Conservation (phyloP, 2,888 invertebrate species). For the Notodonta dromedarius region DNA sequence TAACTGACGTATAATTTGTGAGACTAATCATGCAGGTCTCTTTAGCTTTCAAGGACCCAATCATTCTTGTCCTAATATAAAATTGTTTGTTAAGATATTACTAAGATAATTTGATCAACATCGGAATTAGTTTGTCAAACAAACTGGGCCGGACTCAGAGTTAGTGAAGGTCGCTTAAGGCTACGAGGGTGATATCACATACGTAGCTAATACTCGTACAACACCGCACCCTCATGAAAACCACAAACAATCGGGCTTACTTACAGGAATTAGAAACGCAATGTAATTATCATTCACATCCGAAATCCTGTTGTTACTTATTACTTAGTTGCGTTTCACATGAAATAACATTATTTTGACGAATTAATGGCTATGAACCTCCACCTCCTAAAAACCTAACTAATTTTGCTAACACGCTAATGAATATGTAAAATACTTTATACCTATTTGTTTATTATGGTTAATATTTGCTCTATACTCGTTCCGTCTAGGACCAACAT, state of each 20-base stretch:
- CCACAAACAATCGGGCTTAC: not conserved
- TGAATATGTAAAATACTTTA: not conserved
- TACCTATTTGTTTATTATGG: not conserved
- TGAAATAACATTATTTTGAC: too few species aligned
- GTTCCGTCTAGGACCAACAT: constrained; percentile 24
- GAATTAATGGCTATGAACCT: not conserved
- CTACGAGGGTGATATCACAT: not conserved
- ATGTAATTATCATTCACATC: not conserved
- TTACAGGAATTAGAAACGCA: not conserved
- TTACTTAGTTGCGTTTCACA: not conserved
- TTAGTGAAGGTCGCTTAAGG: not conserved
- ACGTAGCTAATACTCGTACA: not conserved
- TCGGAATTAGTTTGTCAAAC: constrained; percentile 34
- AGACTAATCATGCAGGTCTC: not conserved
- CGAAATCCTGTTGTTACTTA: constrained; percentile 12
- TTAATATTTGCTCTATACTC: not conserved
- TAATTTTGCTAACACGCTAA: not conserved
- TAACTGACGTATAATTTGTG: not conserved
- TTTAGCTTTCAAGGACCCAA: not conserved
- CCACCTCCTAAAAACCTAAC: not conserved
- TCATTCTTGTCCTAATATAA: constrained; percentile 6
- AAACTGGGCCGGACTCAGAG: constrained; percentile 12
- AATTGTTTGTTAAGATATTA: constrained; percentile 20
- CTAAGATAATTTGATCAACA: constrained; percentile 18
- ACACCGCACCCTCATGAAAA: not conserved